Base-by-base conservation (phyloP, 2,113 vertebrate species). In the Aptenodytes patagonicus region DNA sequence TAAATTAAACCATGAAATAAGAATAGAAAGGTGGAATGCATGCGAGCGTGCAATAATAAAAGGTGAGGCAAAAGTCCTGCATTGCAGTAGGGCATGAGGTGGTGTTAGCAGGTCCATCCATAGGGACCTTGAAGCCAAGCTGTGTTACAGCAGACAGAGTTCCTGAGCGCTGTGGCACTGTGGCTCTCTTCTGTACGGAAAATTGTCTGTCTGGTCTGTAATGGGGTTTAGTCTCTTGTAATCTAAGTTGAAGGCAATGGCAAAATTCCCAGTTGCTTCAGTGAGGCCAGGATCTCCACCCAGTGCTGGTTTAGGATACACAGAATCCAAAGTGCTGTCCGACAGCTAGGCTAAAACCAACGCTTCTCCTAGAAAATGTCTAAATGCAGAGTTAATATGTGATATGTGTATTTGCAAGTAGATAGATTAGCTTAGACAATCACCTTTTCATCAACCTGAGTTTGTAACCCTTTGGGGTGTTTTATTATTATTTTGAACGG, bases 71-170 rank as follows among this genome's bases (percentile, higher is more conserved):
- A 17, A 51, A 70, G 36, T 31, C 26, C n/a, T 34, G 29, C 1
- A 0, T 65, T 57, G 3, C 22, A 9, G 47, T 7, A 61, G 42
- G 47, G 17, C 10, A 2, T 6, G 40, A 51, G 40, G 34, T 34
- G 11, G 5, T 36, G 2, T 10, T 34, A 34, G 75, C 1, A 0
- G 34, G 17, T 22, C 17, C 24, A 2, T 84, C 57, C 9, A 0
- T 2, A 6, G 21, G 55, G 42, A 25, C 38, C 58, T 20, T 1
- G 66, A 57, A 73, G 49, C 31, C 54, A 11, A 21, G 18, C 57
- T 55, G 20, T 58, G 44, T 49, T 64, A 55, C 25, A 11, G 22
- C 22, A 34, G 21, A 13, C 11, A 8, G 57, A 40, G n/a, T 19
- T 90, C 42, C 54, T 49, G 34, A 65, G 26, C 49, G 40, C 40